Evolutionary conservation across 1,140 invertebrate species (phyloP).

Genomic region (Drosophila busckii): DNA sequence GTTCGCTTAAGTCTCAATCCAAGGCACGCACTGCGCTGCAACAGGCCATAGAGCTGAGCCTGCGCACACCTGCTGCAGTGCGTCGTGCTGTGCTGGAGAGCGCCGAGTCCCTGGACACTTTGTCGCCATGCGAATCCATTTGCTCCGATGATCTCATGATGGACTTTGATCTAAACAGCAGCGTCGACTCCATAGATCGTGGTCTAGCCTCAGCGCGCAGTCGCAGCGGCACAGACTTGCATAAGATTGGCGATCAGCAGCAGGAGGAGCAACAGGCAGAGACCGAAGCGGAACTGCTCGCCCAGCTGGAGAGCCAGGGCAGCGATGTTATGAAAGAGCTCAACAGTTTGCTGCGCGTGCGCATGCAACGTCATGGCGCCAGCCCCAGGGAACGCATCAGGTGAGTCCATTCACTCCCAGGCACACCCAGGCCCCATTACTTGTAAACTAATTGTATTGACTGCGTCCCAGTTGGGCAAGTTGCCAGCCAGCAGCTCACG

Average conservation of each 20-base stretch:
- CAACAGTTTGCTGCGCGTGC: conserved; percentile 52
- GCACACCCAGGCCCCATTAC: conserved; percentile 5
- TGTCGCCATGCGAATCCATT: conserved; percentile 88
- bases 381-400: conserved; percentile 56
- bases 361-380: conserved; percentile 44
- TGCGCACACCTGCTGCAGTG: conserved; percentile 68
- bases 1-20: conserved; percentile 68
- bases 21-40: conserved; percentile 66
- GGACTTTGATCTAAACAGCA: conserved; percentile 88
- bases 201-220: conserved; percentile 47
- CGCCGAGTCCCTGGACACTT: conserved; percentile 85
- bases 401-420: conserved; percentile 38
- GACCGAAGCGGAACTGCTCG: conserved; percentile 79
- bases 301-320: conserved; percentile 80
- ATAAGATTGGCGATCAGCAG: conserved; percentile 79
- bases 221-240: conserved; percentile 79
- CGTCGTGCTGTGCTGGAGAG: conserved; percentile 79
- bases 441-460: conserved; percentile 58
- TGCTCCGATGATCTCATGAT: conserved; percentile 91
- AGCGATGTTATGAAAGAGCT: conserved; percentile 82
- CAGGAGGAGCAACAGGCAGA: conserved; percentile 44
- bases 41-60: conserved; percentile 74
- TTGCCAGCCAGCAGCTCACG: conserved; percentile 28
- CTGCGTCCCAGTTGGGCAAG: conserved; percentile 21
- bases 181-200: conserved; percentile 85